Evolutionary conservation across 2,113 vertebrate species (phyloP).

Genomic region (Pteropus alecto): DNA sequence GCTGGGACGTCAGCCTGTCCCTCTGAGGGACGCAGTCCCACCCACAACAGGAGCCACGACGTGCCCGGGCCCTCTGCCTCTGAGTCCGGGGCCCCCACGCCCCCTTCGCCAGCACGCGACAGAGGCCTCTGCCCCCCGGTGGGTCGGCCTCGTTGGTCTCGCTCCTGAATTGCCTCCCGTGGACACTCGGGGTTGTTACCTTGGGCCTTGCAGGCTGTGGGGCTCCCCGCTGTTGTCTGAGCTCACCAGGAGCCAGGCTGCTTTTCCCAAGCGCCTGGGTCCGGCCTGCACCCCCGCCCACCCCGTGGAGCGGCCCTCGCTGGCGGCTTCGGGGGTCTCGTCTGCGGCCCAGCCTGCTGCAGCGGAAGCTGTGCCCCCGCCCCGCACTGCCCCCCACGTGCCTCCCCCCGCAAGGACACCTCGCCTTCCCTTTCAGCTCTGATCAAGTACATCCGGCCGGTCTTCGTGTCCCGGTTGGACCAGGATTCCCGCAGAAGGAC

Average conservation of each 20-base stretch:
- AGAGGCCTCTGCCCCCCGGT: too few relatives aligned
- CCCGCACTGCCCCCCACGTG: too few relatives aligned
- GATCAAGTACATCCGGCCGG: slow-evolving; percentile 95
- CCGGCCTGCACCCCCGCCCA: rapidly evolving
- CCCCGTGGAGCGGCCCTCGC: rapidly evolving
- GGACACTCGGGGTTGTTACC: rapidly evolving
- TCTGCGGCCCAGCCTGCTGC: rapidly evolving
- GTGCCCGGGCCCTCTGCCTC: too few relatives aligned
- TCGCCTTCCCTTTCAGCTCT: slow-evolving; percentile 84
- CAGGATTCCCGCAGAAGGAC: slow-evolving; percentile 96
- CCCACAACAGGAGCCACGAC: background rate
- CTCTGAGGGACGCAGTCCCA: too few relatives aligned
- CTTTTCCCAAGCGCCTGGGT: rapidly evolving
- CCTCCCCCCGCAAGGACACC: rapidly evolving
- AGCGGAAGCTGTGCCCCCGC: background rate
- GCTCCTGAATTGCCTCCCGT: rapidly evolving
- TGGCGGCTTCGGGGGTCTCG: rapidly evolving
- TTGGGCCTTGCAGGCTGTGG: rapidly evolving
- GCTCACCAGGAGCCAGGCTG: rapidly evolving
- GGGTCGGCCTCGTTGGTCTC: rapidly evolving
- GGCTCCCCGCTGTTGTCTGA: rapidly evolving
- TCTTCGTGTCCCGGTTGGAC: slow-evolving; percentile 96
- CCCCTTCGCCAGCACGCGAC: background rate
- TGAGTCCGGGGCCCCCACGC: background rate
- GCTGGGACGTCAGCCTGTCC: background rate